A percentile compares a stretch with the other conserved stretches of the same genome.
Conservation (phyloP, 2,113 vertebrate species). For the Chaetura pelagica region DNA sequence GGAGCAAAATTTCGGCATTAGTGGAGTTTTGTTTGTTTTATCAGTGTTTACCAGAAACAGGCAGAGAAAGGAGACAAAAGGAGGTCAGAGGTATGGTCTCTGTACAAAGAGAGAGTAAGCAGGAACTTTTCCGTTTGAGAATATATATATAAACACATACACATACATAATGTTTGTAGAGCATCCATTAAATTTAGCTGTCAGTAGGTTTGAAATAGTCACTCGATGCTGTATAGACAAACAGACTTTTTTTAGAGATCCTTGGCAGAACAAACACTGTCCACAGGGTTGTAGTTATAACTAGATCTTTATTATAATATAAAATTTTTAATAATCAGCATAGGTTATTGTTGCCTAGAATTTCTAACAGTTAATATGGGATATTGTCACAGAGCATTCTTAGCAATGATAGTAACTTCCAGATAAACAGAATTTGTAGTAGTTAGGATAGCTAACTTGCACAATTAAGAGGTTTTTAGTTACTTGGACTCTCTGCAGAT, state of each 20-base stretch:
- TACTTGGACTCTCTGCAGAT: not conserved
- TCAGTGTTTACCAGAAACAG: not conserved
- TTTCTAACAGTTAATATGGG: not conserved
- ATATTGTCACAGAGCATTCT: not conserved
- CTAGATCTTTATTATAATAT: not conserved
- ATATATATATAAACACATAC: rapidly evolving
- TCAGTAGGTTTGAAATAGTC: not conserved
- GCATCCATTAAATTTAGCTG: not conserved
- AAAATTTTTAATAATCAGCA: not conserved
- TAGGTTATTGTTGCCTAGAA: not conserved
- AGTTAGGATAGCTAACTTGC: not conserved
- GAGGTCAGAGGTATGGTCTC: not conserved
- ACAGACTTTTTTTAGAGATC: not conserved
- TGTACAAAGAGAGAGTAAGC: not conserved
- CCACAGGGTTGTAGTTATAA: not conserved
- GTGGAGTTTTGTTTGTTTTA: not conserved
- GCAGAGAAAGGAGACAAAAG: not conserved
- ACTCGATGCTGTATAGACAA: not conserved
- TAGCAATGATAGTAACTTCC: not conserved
- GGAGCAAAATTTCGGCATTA: not conserved
- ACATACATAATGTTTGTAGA: not conserved
- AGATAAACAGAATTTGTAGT: not conserved
- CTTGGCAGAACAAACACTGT: not conserved
- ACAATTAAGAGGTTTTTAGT: not conserved
- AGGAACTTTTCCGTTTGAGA: not conserved